Base-by-base conservation (phyloP, 1,140 invertebrate genomes). In the Polypedilum vanderplanki region DNA sequence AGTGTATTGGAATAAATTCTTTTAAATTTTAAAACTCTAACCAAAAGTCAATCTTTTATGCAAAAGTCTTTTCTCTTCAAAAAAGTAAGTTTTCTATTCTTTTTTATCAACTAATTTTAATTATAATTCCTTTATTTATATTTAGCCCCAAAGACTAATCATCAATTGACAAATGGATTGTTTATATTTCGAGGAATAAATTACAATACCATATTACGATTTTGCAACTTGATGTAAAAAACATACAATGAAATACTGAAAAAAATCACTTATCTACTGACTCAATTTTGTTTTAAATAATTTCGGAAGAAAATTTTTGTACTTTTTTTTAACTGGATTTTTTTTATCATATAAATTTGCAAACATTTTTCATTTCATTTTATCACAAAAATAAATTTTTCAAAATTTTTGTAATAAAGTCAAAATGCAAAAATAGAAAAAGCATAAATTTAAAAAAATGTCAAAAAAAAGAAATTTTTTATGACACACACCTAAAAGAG, bases 191-290 rank as follows among this genome's bases (percentile, higher is more conserved):
- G n/a, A n/a, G 46, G n/a, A 57, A 4, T n/a, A 70, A 70, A 18
- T 70, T 10, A 22, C 7, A 70, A 8, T 91, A 87, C 91, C 91
- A 86, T 90, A 91, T 87, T 94, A 93, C 88, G 92, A 93, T 88
- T 90, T 93, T 85, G 90, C 90, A 86, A 90, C 90, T 83, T n/a
- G 91, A 93, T 86, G 87, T 86, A 85, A 91, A 92, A n/a, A n/a
- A 33, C 24, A 33, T 3, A 83, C 88, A 90, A 86, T 92, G 91
- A 91, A 82, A 81, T 18, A 18, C 17, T 70, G 9, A 18, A 70
- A 70, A 12, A 17, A 67, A 70, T 10, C 65, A 20, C 65, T 18
- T 57, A n/a, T 57, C 15, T 46, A 46, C 41, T 10, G n/a, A n/a
- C n/a, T n/a, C 24, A 33, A 3, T 33, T 33, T 33, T 5, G 24